Evolutionary conservation across 1,140 invertebrate genomes (phyloP).

Genomic region (Gerris buenoi): DNA sequence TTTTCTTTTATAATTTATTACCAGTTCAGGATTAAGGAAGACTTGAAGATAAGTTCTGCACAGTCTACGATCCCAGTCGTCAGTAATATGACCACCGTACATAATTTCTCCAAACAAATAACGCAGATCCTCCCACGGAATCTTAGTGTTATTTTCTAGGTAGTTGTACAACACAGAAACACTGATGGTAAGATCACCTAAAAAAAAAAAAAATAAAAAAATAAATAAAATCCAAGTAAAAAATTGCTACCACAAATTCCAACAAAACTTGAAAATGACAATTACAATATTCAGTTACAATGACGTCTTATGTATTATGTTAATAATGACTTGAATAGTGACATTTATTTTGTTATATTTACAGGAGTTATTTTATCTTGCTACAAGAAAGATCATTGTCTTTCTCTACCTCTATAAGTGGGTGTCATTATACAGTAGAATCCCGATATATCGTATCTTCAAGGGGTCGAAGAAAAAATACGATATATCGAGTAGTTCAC

Average conservation of each 20-base stretch:
- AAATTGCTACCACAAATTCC: no score
- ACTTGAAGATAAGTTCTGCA: constrained; percentile 79
- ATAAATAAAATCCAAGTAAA: background rate
- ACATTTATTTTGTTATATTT: no score
- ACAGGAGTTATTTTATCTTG: no score
- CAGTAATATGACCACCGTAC: constrained; percentile 93
- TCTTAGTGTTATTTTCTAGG: constrained; percentile 68
- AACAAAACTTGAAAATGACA: background rate
- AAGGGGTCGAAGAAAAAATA: no score
- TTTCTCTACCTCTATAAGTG: no score
- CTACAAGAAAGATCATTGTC: no score
- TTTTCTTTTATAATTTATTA: no score
- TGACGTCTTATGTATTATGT: no score
- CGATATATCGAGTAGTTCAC: no score
- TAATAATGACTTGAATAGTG: no score
- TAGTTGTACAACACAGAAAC: constrained; percentile 85
- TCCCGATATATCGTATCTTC: no score
- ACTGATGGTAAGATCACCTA: constrained; percentile 83
- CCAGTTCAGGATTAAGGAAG: constrained; percentile 69
- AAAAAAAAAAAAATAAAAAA: constrained; percentile 18
- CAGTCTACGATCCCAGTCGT: constrained; percentile 82
- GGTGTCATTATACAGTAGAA: no score
- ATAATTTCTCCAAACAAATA: constrained; percentile 93
- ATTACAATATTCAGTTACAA: background rate
- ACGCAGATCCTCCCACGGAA: constrained; percentile 84